Evolutionary conservation across 2,113 vertebrate genomes (phyloP), one percentile per base, ranked within the genome.

Genomic region (Poecilia latipinna): DNA sequence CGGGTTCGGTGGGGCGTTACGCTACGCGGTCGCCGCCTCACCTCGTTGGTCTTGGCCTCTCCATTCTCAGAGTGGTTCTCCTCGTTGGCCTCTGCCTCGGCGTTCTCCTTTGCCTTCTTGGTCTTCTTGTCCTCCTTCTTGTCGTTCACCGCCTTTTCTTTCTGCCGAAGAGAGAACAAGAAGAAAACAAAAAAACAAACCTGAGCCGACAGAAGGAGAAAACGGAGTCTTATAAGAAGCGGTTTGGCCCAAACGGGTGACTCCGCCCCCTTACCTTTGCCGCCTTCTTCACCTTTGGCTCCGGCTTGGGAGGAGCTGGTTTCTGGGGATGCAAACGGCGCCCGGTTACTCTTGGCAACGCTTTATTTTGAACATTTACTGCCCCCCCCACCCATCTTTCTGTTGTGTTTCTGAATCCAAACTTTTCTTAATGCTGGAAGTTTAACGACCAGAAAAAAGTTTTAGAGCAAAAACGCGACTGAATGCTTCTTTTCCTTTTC

Each of bases 21-120:
- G 24, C 7, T 8, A 0, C 35, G 35, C 35, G 35, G 24, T 6
- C 8, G 28, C 11, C 28, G 2, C 5, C 87, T 61, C 94, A 97
- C 96, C 96, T 97, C 94, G 29, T 95, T 95, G 94, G 95, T 96
- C 95, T 97, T 97, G 92, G 95, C 93, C 85, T 96, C 96, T 94
- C 96, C 96, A 0, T 98, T 99, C 93, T 98, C 96, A 94, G 96
- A 95, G 94, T 96, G 96, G 95, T 94, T 96, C 92, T 97, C 96
- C 92, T 97, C 95, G 84, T 96, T 96, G 68, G 95, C 93, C 86
- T 97, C 96, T 75, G 96, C 94, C 82, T 95, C 94, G 8, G 94
- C 93, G 89, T 96, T 96, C 93, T 95, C 93, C 94, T 94, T 96
- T 79, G 95, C 93, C 91, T 96, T 95, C 95, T 97, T 97, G 92